Conservation (phyloP, 2,797 vertebrate genomes). For the Rachycentron canadum region DNA sequence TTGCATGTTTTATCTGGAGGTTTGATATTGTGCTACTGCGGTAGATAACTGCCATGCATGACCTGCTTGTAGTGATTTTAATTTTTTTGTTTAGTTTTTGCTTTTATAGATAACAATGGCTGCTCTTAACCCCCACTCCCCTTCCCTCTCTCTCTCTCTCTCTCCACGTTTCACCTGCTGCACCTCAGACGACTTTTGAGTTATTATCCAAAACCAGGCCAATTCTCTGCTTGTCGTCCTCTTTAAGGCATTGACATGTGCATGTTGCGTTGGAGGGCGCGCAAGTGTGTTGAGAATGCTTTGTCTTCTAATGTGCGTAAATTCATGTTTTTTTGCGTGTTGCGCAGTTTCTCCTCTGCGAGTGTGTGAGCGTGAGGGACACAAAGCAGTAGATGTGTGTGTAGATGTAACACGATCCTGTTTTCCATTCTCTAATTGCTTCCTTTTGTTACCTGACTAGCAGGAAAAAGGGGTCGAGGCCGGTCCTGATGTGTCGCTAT, state of each 20-base stretch:
- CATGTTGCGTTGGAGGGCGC: constrained; percentile 54
- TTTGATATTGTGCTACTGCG: constrained; percentile 73
- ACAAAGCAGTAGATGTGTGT: constrained; percentile 39
- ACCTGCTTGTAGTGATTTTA: constrained; percentile 30
- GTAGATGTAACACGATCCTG: constrained; percentile 61
- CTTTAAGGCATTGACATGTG: constrained; percentile 57
- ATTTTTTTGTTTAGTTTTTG: constrained; percentile 13
- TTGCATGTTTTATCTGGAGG: constrained; percentile 73
- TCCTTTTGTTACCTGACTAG: constrained; percentile 99
- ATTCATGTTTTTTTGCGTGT: constrained; percentile 22
- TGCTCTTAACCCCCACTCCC: constrained; percentile 31
- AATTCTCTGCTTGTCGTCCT: constrained; percentile 51
- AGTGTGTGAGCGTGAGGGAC: constrained; percentile 11
- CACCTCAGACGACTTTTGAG: constrained; percentile 6
- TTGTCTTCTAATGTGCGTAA: constrained; percentile 22
- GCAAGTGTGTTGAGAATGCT: constrained; percentile 27
- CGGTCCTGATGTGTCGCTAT: constrained; percentile 95
- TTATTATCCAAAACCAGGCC: not conserved
- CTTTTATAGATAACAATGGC: constrained; percentile 28
- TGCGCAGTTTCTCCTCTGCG: constrained; percentile 13
- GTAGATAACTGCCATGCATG: constrained; percentile 68
- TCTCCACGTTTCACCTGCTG: constrained; percentile 47
- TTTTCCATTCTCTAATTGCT: constrained; percentile 93
- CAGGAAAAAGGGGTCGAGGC: constrained; percentile 96
- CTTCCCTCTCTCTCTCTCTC: too few relatives aligned